A percentile compares a stretch with the other conserved stretches of the same genome.
Evolutionary conservation across 2,888 invertebrate species (phyloP).

Genomic region (Carabus problematicus): DNA sequence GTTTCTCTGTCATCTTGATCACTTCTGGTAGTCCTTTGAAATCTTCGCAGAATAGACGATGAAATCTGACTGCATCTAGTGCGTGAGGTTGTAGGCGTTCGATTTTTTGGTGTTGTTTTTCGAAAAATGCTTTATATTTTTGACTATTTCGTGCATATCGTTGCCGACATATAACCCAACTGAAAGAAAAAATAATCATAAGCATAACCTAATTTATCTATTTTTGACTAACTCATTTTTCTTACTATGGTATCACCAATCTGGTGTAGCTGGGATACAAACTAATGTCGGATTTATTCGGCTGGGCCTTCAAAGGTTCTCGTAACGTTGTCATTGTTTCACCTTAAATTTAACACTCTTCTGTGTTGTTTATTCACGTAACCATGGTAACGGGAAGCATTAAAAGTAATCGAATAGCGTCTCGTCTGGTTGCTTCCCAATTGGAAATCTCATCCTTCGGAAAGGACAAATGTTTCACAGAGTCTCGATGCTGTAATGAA

Average conservation of each 20-base stretch:
- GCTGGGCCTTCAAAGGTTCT: conserved; percentile 52
- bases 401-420: background rate
- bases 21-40: conserved; percentile 59
- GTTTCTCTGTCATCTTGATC: conserved; percentile 52
- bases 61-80: conserved; percentile 69
- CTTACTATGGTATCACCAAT: conserved; percentile 69
- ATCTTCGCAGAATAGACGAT: conserved; percentile 68
- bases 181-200: conserved; percentile 54
- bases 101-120: conserved; percentile 67
- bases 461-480: no score
- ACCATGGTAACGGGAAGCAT: conserved; percentile 1
- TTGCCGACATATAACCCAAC: conserved; percentile 70
- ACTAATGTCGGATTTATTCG: conserved; percentile 67
- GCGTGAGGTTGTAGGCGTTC: conserved; percentile 69
- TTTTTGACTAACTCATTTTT: conserved; percentile 45
- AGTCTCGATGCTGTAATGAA: background rate
- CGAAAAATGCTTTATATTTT: conserved; percentile 66
- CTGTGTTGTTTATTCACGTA: conserved; percentile 7
- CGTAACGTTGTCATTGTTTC: no score
- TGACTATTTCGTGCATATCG: conserved; percentile 63
- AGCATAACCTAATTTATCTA: background rate
- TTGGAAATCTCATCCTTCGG: background rate
- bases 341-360: no score
- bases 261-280: conserved; percentile 68
- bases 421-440: background rate